phyloP scores from a whole-genome alignment of 2,797 vertebrate species.

The Micropoecilia bifurca region DNA sequence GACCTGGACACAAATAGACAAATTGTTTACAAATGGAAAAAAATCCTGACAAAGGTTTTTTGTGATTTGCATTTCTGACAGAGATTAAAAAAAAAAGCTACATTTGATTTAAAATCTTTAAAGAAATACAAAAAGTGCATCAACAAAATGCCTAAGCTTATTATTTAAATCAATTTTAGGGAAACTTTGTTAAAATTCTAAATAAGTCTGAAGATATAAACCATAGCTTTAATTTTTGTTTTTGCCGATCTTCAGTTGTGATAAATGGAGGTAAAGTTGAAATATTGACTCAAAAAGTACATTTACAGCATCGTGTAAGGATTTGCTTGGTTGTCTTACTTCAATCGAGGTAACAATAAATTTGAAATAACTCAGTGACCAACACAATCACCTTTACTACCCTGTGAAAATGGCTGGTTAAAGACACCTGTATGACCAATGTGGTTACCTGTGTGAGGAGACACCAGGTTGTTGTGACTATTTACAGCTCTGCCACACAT shows the following conservation, averaged over 20 bases:
- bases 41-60: background rate
- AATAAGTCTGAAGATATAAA: background rate
- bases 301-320: background rate
- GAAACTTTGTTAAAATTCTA: background rate
- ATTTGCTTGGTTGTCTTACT: background rate
- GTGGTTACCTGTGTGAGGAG: background rate
- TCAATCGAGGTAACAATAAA: background rate
- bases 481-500: background rate
- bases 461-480: background rate
- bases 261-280: background rate
- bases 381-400: background rate
- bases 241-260: background rate
- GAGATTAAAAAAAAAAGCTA: background rate
- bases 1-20: too few relatives aligned
- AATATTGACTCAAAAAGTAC: background rate
- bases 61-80: background rate
- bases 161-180: background rate
- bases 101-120: background rate
- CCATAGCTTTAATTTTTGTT: background rate
- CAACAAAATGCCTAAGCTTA: background rate
- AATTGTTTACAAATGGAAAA: background rate
- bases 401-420: background rate
- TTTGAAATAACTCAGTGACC: background rate
- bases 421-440: background rate
- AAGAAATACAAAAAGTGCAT: background rate